Evolutionary conservation across 2,888 invertebrate species (phyloP).

Genomic region (Timandra comae): DNA sequence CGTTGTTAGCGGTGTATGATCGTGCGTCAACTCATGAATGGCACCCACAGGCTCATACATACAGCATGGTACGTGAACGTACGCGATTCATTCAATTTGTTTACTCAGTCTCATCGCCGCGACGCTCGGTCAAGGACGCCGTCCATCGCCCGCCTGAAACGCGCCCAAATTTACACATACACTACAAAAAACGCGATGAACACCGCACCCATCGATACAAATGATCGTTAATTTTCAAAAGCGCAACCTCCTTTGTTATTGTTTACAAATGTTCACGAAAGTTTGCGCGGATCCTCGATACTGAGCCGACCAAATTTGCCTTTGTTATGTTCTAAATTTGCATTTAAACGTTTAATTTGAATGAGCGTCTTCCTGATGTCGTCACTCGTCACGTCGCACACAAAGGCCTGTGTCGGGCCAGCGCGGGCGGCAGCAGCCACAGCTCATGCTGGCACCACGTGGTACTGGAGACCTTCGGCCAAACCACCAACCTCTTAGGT

Average conservation of each 20-base stretch:
- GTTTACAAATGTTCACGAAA: conserved; percentile 41
- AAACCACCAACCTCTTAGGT: conserved; percentile 60
- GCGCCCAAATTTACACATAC: conserved; percentile 30
- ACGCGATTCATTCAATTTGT: conserved; percentile 74
- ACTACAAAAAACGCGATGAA: conserved; percentile 32
- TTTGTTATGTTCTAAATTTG: conserved; percentile 18
- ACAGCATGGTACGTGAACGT: conserved; percentile 46
- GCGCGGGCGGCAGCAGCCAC: conserved; percentile 5
- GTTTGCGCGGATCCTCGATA: no score
- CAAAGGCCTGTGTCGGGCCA: conserved; percentile 9
- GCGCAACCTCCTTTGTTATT: conserved; percentile 26
- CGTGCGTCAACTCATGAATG: conserved; percentile 62
- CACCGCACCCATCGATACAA: conserved; percentile 14
- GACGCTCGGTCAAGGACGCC: conserved; percentile 59
- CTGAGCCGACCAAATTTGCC: conserved; percentile 4
- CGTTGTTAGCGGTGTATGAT: no score
- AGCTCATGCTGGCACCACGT: conserved; percentile 41
- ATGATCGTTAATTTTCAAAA: no score
- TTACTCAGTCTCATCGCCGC: conserved; percentile 55
- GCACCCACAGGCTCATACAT: conserved; percentile 44
- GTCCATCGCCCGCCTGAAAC: conserved; percentile 55
- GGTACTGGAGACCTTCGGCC: conserved; percentile 54
- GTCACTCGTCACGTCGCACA: conserved; percentile 10
- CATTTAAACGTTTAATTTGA: conserved; percentile 15
- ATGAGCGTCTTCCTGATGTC: conserved; percentile 16